phyloP scores from a whole-genome alignment of 1,140 invertebrate genomes.

The Teleogryllus occipitalis region DNA sequence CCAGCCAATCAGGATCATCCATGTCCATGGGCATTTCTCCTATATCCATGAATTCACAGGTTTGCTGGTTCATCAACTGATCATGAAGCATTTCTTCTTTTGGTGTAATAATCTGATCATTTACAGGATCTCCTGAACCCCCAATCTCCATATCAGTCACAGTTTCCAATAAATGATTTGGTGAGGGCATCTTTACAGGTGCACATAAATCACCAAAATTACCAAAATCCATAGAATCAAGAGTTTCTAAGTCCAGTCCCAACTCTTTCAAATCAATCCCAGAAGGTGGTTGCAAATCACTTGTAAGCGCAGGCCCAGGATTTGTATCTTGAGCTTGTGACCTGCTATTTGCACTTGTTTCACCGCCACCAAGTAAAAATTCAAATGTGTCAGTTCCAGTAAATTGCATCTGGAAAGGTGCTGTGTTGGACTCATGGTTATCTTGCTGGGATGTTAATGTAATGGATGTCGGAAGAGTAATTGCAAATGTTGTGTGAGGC shows the following conservation, averaged over 20 bases:
- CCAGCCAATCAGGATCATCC: constrained; percentile 63
- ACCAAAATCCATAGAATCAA: constrained; percentile 49
- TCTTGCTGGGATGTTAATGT: constrained; percentile 27
- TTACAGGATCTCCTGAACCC: constrained; percentile 3
- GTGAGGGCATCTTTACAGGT: constrained; percentile 8
- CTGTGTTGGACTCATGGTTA: not conserved
- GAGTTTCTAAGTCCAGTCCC: constrained; percentile 41
- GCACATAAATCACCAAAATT: constrained; percentile 33
- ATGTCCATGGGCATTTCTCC: constrained; percentile 56
- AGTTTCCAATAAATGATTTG: constrained; percentile 13
- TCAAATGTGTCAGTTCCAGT: constrained; percentile 16
- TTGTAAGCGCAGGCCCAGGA: constrained; percentile 30
- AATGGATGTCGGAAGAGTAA: constrained; percentile 39
- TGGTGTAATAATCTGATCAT: not conserved
- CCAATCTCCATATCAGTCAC: constrained; percentile 25
- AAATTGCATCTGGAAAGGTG: constrained; percentile 16
- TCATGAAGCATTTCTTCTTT: constrained; percentile 10
- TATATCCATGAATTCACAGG: constrained; percentile 40
- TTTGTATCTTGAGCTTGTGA: constrained; percentile 24
- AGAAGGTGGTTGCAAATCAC: constrained; percentile 30
- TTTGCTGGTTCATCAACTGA: constrained; percentile 14
- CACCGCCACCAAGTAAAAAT: constrained; percentile 17
- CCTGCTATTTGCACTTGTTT: constrained; percentile 10
- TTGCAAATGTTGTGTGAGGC: constrained; percentile 39
- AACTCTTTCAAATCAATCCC: constrained; percentile 38